Base-by-base conservation (phyloP, 2,888 invertebrate species). In the Beris chalybata region DNA sequence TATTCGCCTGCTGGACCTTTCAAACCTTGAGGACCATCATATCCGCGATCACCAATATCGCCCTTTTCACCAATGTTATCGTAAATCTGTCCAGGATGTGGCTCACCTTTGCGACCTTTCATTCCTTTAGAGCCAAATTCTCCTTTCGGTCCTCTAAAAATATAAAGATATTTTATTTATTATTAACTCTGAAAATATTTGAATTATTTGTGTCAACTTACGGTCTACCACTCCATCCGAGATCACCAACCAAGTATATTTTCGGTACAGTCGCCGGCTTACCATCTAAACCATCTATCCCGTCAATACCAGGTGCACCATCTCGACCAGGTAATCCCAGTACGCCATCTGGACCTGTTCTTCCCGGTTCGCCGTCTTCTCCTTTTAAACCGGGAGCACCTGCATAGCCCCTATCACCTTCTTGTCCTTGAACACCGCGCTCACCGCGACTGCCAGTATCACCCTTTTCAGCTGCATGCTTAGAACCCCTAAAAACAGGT, bases 61-160 rank as follows among this genome's bases (percentile, higher is more conserved):
- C 85, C 84, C 22, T 67, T 73, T 12, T 86, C 86, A 3, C 76
- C 79, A 43, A 72, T 70, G 64, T 77, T 79, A 59, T 85, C 83
- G 43, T 86, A 85, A 4, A 79, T 78, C 15, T 86, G 74, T 0
- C 85, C 82, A 5, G 83, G 79, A 31, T 76, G 74, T 0, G 85
- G 85, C 3, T 83, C 77, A 66, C 87, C 86, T 70, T 89, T 89
- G 74, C 85, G 85, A 6, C 87, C 85, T 63, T 84, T 82, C 2
- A 74, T 66, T 4, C 80, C 80, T 0, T 5, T 32, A 9, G 71
- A 71, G 4, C 80, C 80, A 15, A 71, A 61, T 5, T 84, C 83
- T 72, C 87, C 87, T 72, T 80, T 82, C 66, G 79, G 73, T n/a
- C 87, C 61, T 11, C 61, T 61, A 38, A 9, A 61, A 48, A 31